Evolutionary conservation across 2,888 invertebrate species (phyloP), one percentile per base, ranked within the genome.

Genomic region (Drosophila meridionalis): DNA sequence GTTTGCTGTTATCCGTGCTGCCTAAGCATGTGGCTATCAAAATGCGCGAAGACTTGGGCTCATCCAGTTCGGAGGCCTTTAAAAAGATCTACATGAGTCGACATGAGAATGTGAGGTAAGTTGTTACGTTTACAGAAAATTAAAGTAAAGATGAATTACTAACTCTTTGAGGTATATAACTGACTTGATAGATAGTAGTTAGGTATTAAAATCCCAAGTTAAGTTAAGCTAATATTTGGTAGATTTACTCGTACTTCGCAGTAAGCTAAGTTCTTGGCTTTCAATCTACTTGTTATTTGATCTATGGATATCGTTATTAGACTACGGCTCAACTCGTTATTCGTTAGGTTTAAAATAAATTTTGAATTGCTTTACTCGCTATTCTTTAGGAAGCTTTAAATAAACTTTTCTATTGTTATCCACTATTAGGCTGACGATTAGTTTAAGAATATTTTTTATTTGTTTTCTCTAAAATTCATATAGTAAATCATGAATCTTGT

Each of bases 61-160:
- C 97, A 34, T 96, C 97, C 70, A 97, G 98, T 91, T 98, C 98
- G 3, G 93, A 93, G 76, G 98, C 98, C 92, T 99, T 99, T 93
- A 98, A 98, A 94, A 98, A 98, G 94, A 98, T 99, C 91, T 99
- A 98, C 93, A 98, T 99, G 98, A 98, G 97, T 83, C 95, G 98
- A 28, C 98, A 98, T 93, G 98, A 99, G 93, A 98, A 99, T 93
- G 98, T 99, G 90, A 98, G 98, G 96, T 97, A 94, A 94, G 94
- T 20, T 20, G 5, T 4, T 9, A 5, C 14, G 3, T 14, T 8
- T 5, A 40, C n/a, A n/a, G 8, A 0, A 14, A 14, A 6, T 48
- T 12, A 3, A 28, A 7, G 9, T 1, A 14, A n/a, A 48, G 30
- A 2, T 5, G 12, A 0, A 45, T 5, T 26, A 11, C 11, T 26